Evolutionary conservation across 2,113 vertebrate species (phyloP).

Genomic region (Zingel zingel): DNA sequence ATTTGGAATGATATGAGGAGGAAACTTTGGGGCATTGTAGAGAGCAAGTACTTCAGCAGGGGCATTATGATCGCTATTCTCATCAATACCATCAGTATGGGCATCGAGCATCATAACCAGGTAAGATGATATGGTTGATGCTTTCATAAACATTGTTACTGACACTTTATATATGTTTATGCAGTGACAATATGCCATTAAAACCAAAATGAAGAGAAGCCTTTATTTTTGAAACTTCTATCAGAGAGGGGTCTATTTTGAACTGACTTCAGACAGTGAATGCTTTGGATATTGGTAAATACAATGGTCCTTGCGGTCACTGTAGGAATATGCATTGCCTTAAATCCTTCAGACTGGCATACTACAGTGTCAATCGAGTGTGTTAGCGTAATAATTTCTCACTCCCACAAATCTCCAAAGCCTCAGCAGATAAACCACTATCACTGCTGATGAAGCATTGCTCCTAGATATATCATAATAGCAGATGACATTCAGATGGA

Average conservation of each 20-base stretch:
- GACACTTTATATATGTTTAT: not conserved
- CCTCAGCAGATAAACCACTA: slow-evolving; percentile 7
- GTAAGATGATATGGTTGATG: slow-evolving; percentile 73
- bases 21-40: slow-evolving; percentile 96
- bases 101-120: slow-evolving; percentile 98
- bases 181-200: not conserved
- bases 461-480: slow-evolving; percentile 12
- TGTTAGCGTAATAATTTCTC: not conserved
- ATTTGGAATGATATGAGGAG: slow-evolving; percentile 84
- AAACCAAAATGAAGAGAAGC: not conserved
- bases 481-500: slow-evolving; percentile 52
- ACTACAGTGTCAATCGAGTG: slow-evolving; percentile 14
- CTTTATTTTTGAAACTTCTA: not conserved
- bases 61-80: slow-evolving; percentile 99
- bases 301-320: not conserved
- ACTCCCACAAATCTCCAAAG: slow-evolving; percentile 40
- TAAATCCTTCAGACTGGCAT: slow-evolving; percentile 8
- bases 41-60: slow-evolving; percentile 99
- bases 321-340: not conserved
- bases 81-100: slow-evolving; percentile 99
- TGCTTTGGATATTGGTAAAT: not conserved
- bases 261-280: not conserved
- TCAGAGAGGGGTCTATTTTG: not conserved
- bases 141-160: not conserved
- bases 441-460: slow-evolving; percentile 33